Evolutionary conservation across 1,140 invertebrate genomes (phyloP).

Genomic region (Charaxes varanes): DNA sequence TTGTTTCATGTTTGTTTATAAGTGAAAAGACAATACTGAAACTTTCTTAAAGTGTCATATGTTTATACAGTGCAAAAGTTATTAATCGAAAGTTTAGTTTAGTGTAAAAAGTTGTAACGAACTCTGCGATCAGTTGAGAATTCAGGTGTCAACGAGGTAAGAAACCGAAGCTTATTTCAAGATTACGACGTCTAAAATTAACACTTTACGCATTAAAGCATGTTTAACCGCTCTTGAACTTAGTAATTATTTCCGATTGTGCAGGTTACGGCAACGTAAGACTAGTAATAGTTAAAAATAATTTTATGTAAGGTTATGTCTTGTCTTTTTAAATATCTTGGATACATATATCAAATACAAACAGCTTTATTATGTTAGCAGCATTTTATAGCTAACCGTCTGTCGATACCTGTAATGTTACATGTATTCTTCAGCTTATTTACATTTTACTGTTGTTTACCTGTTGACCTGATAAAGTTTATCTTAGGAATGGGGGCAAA

Average conservation of each 20-base stretch:
- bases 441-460: constrained; percentile 4
- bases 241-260: constrained; percentile 35
- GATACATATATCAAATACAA: neutral
- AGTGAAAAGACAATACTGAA: constrained; percentile 50
- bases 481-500: constrained; percentile 1
- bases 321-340: constrained; percentile 40
- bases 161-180: constrained; percentile 67
- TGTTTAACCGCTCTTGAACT: constrained; percentile 27
- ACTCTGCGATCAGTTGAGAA: constrained; percentile 67
- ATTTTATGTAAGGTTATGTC: constrained; percentile 64
- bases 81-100: constrained; percentile 54
- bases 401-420: no score
- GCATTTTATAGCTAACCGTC: no score
- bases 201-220: constrained; percentile 36
- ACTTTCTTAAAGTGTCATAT: constrained; percentile 43
- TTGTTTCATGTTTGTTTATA: constrained; percentile 62
- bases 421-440: no score
- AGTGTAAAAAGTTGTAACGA: constrained; percentile 65
- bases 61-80: constrained; percentile 39
- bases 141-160: constrained; percentile 75
- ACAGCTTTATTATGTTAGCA: neutral
- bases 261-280: constrained; percentile 5
- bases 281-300: constrained; percentile 56
- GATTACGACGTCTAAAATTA: constrained; percentile 65
- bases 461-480: neutral